phyloP scores from a whole-genome alignment of 2,113 vertebrate species.

The Tyrannus savana region DNA sequence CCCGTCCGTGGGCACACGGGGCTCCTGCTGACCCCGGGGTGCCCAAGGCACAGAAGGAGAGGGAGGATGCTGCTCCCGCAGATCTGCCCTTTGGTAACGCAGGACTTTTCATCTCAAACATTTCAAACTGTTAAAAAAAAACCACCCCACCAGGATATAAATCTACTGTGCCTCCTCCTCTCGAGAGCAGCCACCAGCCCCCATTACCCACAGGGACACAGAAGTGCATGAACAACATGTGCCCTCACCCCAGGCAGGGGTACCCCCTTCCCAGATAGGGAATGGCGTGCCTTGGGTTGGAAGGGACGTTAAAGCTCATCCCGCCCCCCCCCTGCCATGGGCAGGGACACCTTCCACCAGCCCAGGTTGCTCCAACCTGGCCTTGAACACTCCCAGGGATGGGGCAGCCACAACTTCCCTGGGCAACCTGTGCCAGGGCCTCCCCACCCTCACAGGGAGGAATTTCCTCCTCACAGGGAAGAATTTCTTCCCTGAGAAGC shows the following conservation, averaged over 20 bases:
- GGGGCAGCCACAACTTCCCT: not conserved
- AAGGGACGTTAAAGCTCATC: not conserved
- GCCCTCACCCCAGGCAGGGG: not conserved
- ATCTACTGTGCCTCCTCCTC: rapidly evolving
- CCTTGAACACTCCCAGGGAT: not conserved
- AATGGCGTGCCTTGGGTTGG: not conserved
- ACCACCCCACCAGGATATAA: not conserved
- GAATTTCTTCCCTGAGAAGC: not conserved
- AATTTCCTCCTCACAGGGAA: not conserved
- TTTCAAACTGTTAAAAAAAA: not conserved
- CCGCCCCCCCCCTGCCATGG: not conserved
- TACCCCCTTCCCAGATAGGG: not conserved
- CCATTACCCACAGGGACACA: rapidly evolving
- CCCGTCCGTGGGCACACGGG: not conserved
- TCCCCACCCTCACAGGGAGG: not conserved
- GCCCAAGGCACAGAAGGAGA: not conserved
- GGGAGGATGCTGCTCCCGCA: not conserved
- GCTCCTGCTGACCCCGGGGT: not conserved
- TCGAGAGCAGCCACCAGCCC: not conserved
- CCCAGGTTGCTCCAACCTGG: not conserved
- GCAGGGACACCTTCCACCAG: not conserved
- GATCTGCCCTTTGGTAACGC: rapidly evolving
- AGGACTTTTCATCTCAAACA: not conserved
- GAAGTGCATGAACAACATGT: rapidly evolving
- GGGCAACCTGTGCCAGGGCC: not conserved